phyloP scores from a whole-genome alignment of 2,888 invertebrate species.

The Thecocarcelia acutangulata region DNA sequence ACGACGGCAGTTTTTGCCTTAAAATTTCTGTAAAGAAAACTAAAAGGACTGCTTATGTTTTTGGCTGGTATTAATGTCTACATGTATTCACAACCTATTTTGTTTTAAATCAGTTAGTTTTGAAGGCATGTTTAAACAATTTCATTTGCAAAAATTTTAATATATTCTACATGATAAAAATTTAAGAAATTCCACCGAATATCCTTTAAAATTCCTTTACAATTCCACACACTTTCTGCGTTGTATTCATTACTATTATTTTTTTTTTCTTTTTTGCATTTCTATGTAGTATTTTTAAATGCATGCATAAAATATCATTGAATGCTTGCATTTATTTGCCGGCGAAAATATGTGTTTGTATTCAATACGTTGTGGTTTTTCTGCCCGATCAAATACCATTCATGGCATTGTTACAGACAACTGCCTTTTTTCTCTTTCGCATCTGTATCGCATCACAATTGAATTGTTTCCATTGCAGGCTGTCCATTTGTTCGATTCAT shows the following conservation, averaged over 20 bases:
- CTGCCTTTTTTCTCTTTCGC: conserved; percentile 36
- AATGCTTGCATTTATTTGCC: conserved; percentile 3
- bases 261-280: neutral
- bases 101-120: too few relatives aligned
- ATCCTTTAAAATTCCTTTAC: neutral
- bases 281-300: neutral
- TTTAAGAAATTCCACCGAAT: conserved; percentile 4
- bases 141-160: too few relatives aligned
- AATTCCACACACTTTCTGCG: neutral
- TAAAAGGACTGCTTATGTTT: too few relatives aligned
- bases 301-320: conserved; percentile 30
- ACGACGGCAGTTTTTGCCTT: too few relatives aligned
- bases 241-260: neutral
- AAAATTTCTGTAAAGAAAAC: too few relatives aligned
- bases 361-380: conserved; percentile 61
- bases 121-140: too few relatives aligned
- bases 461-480: conserved; percentile 56
- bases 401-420: conserved; percentile 59
- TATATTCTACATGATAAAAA: neutral
- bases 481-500: conserved; percentile 48
- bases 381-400: conserved; percentile 62
- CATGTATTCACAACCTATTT: too few relatives aligned
- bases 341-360: conserved; percentile 9
- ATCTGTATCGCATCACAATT: conserved; percentile 41
- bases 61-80: too few relatives aligned